Conservation (phyloP, 1,140 invertebrate genomes). For the Drosophila biarmipes region DNA sequence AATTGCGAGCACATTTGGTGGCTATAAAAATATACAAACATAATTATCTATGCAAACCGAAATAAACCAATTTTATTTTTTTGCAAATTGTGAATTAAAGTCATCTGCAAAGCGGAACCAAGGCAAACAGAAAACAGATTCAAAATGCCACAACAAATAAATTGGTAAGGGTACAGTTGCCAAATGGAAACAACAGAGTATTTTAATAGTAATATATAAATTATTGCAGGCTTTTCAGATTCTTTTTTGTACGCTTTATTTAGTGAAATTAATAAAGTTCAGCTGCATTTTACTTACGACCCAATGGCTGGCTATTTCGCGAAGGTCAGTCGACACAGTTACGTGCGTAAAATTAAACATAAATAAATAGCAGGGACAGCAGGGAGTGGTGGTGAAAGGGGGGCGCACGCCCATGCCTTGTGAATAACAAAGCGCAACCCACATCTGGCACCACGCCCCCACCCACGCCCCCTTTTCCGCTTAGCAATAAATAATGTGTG, state of each 20-base stretch:
- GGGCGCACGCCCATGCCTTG: constrained; percentile 24
- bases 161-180: constrained; percentile 5
- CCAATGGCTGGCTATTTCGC: constrained; percentile 6
- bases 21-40: constrained; percentile 43
- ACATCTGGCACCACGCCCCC: constrained; percentile 21
- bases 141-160: not conserved
- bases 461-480: not conserved
- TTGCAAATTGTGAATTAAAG: constrained; percentile 61
- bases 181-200: not conserved
- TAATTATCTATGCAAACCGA: constrained; percentile 67
- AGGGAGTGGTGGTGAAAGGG: constrained; percentile 10
- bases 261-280: not conserved
- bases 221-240: no score
- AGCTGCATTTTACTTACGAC: constrained; percentile 18
- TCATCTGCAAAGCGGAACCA: constrained; percentile 46
- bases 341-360: constrained; percentile 42
- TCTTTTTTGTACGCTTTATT: not conserved
- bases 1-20: constrained; percentile 33
- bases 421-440: constrained; percentile 13
- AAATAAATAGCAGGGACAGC: constrained; percentile 8
- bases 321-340: constrained; percentile 39
- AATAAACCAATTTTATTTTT: constrained; percentile 56
- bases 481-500: constrained; percentile 24
- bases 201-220: not conserved
- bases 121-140: constrained; percentile 12